A percentile compares a stretch with the other conserved stretches of the same genome.
Conservation (phyloP, 2,113 vertebrate genomes). For the Phalacrocorax carbo region DNA sequence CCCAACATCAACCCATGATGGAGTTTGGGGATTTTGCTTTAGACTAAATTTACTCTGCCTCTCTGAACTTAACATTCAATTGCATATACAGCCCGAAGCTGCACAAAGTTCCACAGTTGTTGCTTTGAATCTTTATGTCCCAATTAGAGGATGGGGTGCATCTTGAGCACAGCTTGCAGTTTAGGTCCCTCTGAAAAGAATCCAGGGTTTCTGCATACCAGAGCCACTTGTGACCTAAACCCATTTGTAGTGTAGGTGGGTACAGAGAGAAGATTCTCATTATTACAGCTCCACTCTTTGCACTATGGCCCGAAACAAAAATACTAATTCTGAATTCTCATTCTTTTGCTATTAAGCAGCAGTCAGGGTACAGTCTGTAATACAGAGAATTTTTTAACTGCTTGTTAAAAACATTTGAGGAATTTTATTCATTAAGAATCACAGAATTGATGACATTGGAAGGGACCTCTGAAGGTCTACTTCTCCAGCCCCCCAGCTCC, state of each 20-base stretch:
- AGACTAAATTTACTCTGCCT: not conserved
- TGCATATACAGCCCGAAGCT: not conserved
- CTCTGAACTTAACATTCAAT: not conserved
- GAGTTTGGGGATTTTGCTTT: not conserved
- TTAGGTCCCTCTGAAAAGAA: not conserved
- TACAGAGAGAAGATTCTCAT: not conserved
- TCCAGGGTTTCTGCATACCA: not conserved
- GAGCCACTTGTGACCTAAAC: not conserved
- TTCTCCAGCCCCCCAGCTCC: not conserved
- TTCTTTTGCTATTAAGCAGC: not conserved
- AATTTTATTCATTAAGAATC: not conserved
- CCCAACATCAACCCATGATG: rapidly evolving
- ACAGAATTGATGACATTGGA: not conserved
- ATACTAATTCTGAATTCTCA: not conserved
- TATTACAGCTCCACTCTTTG: not conserved
- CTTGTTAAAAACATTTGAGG: not conserved
- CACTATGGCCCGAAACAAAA: not conserved
- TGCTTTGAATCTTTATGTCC: not conserved
- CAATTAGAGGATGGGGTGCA: not conserved
- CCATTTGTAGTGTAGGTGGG: not conserved
- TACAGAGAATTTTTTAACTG: not conserved
- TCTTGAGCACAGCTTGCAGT: not conserved
- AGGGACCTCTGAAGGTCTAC: not conserved
- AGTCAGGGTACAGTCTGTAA: not conserved
- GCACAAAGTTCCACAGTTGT: not conserved